These are phyloP conservation scores for Polyergus mexicanus DNA, from an alignment of 1,140 invertebrate species.

Conservation along the genomic window DNA sequence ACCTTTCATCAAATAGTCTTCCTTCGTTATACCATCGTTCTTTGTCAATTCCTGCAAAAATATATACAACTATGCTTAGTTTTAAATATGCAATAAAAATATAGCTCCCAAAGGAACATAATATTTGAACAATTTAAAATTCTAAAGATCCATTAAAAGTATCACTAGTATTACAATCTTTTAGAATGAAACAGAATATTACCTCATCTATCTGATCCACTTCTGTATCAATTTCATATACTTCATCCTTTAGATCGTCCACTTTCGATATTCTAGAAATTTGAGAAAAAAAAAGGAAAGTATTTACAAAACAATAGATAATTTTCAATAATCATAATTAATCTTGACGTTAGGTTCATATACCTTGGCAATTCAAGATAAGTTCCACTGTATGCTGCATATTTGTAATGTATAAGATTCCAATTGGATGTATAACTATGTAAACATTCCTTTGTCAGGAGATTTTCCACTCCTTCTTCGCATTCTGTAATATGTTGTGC, in stretches of 20 bases:
- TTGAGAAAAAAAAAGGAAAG: slow-evolving; percentile 25
- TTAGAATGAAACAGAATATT: slow-evolving; percentile 64
- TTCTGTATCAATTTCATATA: slow-evolving; percentile 95
- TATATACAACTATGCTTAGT: slow-evolving; percentile 46
- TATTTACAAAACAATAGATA: neutral
- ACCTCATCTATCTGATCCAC: slow-evolving; percentile 93
- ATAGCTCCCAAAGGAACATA: neutral
- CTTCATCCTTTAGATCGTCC: slow-evolving; percentile 91
- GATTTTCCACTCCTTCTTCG: slow-evolving; percentile 86
- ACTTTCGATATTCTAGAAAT: slow-evolving; percentile 88
- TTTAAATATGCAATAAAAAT: neutral
- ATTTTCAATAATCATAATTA: neutral
- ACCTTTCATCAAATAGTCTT: slow-evolving; percentile 96
- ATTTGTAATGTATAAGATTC: slow-evolving; percentile 96
- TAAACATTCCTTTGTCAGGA: slow-evolving; percentile 95
- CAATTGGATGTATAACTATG: slow-evolving; percentile 95
- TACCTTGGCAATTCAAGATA: slow-evolving; percentile 95
- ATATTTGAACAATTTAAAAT: neutral
- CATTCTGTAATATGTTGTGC: slow-evolving; percentile 85
- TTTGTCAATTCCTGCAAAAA: slow-evolving; percentile 85
- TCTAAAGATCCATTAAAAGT: neutral
- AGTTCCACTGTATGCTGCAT: slow-evolving; percentile 93
- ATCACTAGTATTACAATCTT: neutral
- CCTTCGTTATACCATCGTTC: slow-evolving; percentile 93
- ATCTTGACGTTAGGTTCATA: slow-evolving; percentile 51